Conservation (phyloP, 2,113 vertebrate genomes). For the Nannobrachium achirus region DNA sequence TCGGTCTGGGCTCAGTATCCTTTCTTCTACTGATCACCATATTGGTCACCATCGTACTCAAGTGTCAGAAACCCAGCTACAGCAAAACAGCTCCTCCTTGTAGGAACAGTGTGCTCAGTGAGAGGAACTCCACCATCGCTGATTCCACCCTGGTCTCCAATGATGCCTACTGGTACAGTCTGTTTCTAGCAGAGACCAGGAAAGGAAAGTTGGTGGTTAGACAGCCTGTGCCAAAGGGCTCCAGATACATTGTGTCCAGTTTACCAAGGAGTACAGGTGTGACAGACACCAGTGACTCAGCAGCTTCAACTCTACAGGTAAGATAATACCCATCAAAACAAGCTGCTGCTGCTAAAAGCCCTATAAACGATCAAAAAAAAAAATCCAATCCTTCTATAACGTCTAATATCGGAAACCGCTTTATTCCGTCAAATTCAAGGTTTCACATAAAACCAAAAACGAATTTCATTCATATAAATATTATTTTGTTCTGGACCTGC, state of each 20-base stretch:
- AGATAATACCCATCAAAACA: too few species aligned
- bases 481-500: too few species aligned
- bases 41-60: neutral
- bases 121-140: neutral
- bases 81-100: neutral
- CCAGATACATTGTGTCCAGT: neutral
- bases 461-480: too few species aligned
- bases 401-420: too few species aligned
- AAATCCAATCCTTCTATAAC: too few species aligned
- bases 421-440: too few species aligned
- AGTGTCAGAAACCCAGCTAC: neutral
- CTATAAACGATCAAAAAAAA: too few species aligned
- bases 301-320: neutral
- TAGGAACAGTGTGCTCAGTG: conserved; percentile 1
- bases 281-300: neutral
- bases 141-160: neutral
- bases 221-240: neutral
- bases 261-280: neutral
- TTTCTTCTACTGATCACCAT: neutral
- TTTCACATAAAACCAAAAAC: too few species aligned
- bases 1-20: neutral
- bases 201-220: too few species aligned
- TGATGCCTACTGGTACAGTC: too few species aligned
- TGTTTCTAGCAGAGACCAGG: too few species aligned
- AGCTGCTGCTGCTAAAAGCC: too few species aligned